Conservation (phyloP, 2,113 vertebrate species). For the Aplodontia rufa region DNA sequence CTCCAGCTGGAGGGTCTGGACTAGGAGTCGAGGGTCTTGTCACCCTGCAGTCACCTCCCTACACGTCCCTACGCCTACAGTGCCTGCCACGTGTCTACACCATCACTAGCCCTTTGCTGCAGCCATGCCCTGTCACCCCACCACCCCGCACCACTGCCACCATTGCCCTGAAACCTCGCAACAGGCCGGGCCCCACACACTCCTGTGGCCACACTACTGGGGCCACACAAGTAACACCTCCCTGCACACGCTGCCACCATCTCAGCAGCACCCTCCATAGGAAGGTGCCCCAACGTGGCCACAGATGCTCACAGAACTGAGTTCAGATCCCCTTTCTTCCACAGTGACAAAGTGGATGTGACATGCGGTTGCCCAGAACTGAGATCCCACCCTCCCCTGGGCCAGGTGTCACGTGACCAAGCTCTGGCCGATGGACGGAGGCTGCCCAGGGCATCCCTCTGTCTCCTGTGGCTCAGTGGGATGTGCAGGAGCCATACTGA, state of each 20-base stretch:
- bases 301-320: rapidly evolving
- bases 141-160: neutral
- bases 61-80: neutral
- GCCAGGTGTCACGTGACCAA: neutral
- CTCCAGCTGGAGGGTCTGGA: neutral
- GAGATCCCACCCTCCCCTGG: neutral
- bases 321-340: neutral
- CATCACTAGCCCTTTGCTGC: neutral
- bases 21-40: neutral
- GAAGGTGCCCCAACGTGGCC: too few relatives aligned
- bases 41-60: neutral
- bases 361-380: rapidly evolving
- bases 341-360: rapidly evolving
- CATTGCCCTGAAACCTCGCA: neutral
- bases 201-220: neutral
- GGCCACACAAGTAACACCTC: neutral
- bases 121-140: neutral
- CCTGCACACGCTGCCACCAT: rapidly evolving
- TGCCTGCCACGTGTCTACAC: neutral
- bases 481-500: neutral
- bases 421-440: neutral
- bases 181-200: rapidly evolving
- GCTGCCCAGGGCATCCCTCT: neutral
- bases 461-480: neutral
- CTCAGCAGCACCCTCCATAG: neutral